phyloP scores from a whole-genome alignment of 2,113 vertebrate species.

The Bombycilla garrulus region DNA sequence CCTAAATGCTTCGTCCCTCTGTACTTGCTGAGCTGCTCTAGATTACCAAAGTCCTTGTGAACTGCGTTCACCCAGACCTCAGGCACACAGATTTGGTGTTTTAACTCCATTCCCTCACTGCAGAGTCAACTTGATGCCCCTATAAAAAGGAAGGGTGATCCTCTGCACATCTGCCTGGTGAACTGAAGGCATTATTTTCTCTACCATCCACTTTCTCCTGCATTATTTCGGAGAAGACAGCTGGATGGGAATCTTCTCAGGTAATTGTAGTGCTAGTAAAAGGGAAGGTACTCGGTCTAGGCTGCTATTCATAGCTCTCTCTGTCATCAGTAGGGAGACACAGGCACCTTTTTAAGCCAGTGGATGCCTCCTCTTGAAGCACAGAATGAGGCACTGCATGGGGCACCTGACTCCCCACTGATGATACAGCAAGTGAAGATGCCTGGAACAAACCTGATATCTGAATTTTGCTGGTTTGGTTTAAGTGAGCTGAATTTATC shows the following conservation, averaged over 20 bases:
- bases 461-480: not conserved
- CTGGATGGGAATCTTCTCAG: not conserved
- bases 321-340: not conserved
- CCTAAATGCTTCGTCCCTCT: not conserved
- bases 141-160: not conserved
- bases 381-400: not conserved
- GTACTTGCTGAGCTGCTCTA: not conserved
- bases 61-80: not conserved
- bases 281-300: not conserved
- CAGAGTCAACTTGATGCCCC: not conserved
- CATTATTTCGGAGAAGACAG: not conserved
- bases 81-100: not conserved
- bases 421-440: not conserved
- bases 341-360: not conserved
- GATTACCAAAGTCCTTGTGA: not conserved
- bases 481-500: not conserved
- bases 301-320: not conserved
- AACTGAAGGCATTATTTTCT: not conserved
- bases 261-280: not conserved
- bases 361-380: not conserved
- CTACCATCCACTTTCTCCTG: not conserved
- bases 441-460: not conserved
- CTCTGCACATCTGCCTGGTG: not conserved
- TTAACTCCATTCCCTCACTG: not conserved
- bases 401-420: not conserved